Evolutionary conservation across 2,797 vertebrate species (phyloP).

Genomic region (Xenops minutus): DNA sequence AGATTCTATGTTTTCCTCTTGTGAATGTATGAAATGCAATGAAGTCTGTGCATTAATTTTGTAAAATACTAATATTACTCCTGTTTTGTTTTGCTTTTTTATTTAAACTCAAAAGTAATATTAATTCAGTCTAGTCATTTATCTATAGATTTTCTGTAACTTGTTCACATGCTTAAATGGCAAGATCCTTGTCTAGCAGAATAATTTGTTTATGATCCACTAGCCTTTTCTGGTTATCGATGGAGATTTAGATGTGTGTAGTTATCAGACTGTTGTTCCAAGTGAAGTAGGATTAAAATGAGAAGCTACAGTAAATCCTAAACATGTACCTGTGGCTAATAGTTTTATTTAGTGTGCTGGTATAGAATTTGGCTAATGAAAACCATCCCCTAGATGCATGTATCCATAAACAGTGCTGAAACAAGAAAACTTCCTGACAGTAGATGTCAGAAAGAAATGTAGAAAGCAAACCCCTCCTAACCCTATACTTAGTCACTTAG

Average conservation of each 20-base stretch:
- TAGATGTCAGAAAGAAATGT: slow-evolving; percentile 12
- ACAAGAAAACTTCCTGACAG: background rate
- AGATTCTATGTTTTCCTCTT: background rate
- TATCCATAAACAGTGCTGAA: background rate
- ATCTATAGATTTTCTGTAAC: background rate
- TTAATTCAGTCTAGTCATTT: background rate
- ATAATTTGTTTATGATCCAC: background rate
- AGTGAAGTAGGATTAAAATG: background rate
- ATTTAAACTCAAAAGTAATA: background rate
- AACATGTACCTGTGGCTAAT: background rate
- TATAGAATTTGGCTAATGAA: slow-evolving; percentile 23
- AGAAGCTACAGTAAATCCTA: background rate
- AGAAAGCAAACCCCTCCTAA: background rate
- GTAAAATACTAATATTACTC: background rate
- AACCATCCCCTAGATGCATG: background rate
- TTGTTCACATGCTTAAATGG: background rate
- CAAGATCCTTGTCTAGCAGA: background rate
- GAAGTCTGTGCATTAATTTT: background rate
- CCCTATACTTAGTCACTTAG: background rate
- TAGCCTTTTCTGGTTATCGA: background rate
- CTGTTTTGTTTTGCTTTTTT: background rate
- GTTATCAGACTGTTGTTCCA: background rate
- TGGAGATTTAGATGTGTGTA: background rate
- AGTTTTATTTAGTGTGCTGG: background rate
- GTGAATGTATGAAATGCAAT: background rate